Percentiles rank a stretch among this genome's conserved stretches.
phyloP scores from a whole-genome alignment of 2,888 invertebrate species.

The Pilophorus perplexus region DNA sequence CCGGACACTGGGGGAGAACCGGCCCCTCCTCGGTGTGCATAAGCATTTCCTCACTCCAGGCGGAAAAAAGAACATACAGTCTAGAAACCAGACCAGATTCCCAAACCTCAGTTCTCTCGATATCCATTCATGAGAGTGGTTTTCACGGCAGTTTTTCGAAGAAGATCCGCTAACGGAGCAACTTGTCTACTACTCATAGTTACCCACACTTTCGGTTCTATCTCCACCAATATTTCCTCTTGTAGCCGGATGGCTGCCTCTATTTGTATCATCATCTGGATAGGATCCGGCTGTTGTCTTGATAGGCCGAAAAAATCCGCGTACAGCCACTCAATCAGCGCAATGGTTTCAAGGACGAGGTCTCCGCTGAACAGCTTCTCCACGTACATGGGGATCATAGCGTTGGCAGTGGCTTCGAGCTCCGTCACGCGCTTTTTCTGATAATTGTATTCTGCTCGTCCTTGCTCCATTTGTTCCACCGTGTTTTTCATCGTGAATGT shows the following conservation, averaged over 20 bases:
- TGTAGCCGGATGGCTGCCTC: not conserved
- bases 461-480: not conserved
- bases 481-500: not conserved
- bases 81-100: too few relatives aligned
- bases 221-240: not conserved
- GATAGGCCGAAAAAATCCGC: slow-evolving; percentile 9
- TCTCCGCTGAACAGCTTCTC: slow-evolving; percentile 1
- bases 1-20: too few relatives aligned
- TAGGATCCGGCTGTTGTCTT: not conserved
- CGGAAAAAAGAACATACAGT: too few relatives aligned
- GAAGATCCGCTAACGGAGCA: too few relatives aligned
- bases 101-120: too few relatives aligned
- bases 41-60: too few relatives aligned
- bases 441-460: not conserved
- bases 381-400: not conserved
- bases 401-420: not conserved
- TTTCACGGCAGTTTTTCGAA: too few relatives aligned
- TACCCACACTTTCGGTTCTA: not conserved
- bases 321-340: slow-evolving; percentile 15
- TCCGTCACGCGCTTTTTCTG: not conserved
- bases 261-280: slow-evolving; percentile 23
- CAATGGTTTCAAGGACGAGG: slow-evolving; percentile 13
- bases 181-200: too few relatives aligned
- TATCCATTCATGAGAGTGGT: too few relatives aligned
- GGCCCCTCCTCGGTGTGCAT: too few relatives aligned